Base-by-base conservation (phyloP, 2,797 vertebrate genomes). In the Rhinatrema bivittatum region DNA sequence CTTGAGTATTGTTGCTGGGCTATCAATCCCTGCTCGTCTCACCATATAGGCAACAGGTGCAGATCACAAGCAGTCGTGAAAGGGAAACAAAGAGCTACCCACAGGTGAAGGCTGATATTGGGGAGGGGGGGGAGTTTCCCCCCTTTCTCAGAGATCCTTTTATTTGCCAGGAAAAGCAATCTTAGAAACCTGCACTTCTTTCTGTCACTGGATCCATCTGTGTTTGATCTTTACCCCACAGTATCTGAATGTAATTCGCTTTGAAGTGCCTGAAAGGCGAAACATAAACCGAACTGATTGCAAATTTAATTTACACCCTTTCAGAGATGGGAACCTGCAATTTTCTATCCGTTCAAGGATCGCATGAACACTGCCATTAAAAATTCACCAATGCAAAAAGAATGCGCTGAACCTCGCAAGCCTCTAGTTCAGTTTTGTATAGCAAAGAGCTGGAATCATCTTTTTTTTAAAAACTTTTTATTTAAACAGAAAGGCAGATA, bases 11-110 rank as follows among this genome's bases (percentile, higher is more conserved):
- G 70, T 65, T 70, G 74, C 68, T 43, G 65, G 50, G 54, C 36
- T 68, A 24, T 56, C 67, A 57, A 62, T 56, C 60, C 53, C 74
- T 59, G 72, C 73, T 68, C 56, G 65, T 77, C 66, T 56, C 65
- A 72, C 68, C 59, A 53, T 60, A 57, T 59, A 65, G 48, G 68
- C 63, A 83, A 87, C 86, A 89, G 87, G 85, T 89, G 82, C 63
- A 50, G 57, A 60, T 49, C 64, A 46, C 29, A 39, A 50, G 47
- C 66, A 55, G 48, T 38, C 36, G 26, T 54, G 42, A 30, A 40
- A 50, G 18, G 20, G 57, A 50, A 56, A 59, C 44, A 60, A 59
- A 61, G 40, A 47, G 44, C 41, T 38, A 26, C 20, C 52, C 47
- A n/a, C 39, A 58, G 55, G 53, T 9, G 21, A 48, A 53, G 46